These are phyloP conservation scores for Alethe castanea DNA, from an alignment of 2,113 vertebrate genomes.

Conservation along the genomic window DNA sequence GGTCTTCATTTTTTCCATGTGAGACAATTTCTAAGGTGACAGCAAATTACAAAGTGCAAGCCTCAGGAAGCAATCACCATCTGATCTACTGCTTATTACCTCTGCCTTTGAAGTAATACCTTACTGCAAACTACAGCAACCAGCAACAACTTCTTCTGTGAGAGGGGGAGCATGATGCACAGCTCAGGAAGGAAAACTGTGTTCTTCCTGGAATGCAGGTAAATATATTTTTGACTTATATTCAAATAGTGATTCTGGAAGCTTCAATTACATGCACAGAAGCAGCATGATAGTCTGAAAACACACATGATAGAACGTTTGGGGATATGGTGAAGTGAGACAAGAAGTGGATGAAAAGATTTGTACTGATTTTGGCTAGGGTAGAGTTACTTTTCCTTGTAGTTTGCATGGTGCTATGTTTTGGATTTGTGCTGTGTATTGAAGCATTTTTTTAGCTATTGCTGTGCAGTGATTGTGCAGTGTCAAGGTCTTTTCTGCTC, in stretches of 20 bases:
- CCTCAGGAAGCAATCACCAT: not conserved
- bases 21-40: fast-evolving
- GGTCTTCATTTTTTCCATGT: not conserved
- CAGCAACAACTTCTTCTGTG: too few species aligned
- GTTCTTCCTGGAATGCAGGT: not conserved
- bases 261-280: not conserved
- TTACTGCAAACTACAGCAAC: not conserved
- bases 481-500: not conserved
- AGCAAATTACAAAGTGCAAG: not conserved
- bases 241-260: not conserved
- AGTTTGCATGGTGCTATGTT: not conserved
- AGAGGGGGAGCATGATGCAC: not conserved
- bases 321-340: not conserved
- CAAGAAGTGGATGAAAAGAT: not conserved
- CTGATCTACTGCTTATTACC: not conserved
- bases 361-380: not conserved
- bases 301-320: not conserved
- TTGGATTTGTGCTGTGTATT: not conserved
- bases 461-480: not conserved
- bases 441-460: not conserved
- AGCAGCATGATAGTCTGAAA: not conserved
- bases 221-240: not conserved
- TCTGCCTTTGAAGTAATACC: not conserved
- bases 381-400: not conserved
- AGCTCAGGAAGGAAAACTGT: not conserved